phyloP scores from a whole-genome alignment of 2,888 invertebrate species.

The Drosophila fungiperda region DNA sequence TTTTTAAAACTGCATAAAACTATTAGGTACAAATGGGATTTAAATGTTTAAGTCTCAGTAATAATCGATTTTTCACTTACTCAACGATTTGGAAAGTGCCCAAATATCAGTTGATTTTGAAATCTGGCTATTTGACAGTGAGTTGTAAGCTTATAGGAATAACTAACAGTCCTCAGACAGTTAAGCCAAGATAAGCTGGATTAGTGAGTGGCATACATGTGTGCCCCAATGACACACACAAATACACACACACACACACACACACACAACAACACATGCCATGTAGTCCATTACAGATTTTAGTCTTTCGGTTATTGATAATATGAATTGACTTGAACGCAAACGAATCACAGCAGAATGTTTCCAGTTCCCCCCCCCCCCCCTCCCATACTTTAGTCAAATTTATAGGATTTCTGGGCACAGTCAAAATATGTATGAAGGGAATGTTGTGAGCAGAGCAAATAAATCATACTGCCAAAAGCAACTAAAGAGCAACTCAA shows the following conservation, averaged over 20 bases:
- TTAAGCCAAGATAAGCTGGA: conserved; percentile 44
- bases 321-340: conserved; percentile 47
- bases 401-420: conserved; percentile 39
- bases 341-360: conserved; percentile 35
- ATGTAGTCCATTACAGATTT: conserved; percentile 5
- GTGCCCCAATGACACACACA: not conserved
- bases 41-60: not conserved
- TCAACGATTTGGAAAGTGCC: not conserved
- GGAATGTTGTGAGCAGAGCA: conserved; percentile 45
- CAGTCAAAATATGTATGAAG: conserved; percentile 19
- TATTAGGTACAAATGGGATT: not conserved
- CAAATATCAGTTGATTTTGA: conserved; percentile 4
- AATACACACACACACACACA: not conserved
- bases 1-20: not conserved
- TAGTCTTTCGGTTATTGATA: conserved; percentile 34
- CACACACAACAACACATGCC: not conserved
- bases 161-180: conserved; percentile 20
- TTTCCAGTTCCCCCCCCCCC: not conserved
- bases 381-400: conserved; percentile 2
- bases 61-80: not conserved
- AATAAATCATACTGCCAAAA: conserved; percentile 68
- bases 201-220: conserved; percentile 18
- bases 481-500: conserved; percentile 59
- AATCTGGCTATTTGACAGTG: conserved; percentile 33
- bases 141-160: conserved; percentile 39